Evolutionary conservation across 2,797 vertebrate species (phyloP).

Genomic region (Rhabdophis nuchalis): DNA sequence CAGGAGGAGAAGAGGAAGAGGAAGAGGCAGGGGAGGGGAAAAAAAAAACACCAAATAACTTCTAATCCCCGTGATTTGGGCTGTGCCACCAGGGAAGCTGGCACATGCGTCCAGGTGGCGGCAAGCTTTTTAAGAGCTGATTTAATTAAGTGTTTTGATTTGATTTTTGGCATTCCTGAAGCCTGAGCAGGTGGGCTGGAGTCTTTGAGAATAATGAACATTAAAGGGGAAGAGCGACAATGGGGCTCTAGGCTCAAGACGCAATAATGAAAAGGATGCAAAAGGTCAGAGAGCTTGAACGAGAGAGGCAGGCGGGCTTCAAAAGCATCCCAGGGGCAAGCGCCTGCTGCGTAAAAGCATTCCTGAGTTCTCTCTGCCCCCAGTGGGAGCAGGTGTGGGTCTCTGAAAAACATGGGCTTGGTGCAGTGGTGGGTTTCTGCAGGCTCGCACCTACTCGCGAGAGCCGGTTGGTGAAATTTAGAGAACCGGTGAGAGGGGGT

Average conservation of each 20-base stretch:
- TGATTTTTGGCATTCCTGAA: constrained; percentile 29
- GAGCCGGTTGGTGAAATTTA: too few species aligned
- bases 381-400: neutral
- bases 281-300: constrained; percentile 11
- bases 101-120: constrained; percentile 25
- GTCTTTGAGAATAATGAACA: constrained; percentile 21
- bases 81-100: constrained; percentile 10
- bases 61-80: neutral
- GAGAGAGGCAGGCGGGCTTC: neutral
- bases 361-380: neutral
- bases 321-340: neutral
- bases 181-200: constrained; percentile 22
- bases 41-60: neutral
- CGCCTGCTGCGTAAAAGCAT: neutral
- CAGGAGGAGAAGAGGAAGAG: neutral
- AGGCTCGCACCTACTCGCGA: too few species aligned
- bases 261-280: neutral
- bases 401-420: neutral
- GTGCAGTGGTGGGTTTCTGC: too few species aligned
- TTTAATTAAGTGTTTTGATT: constrained; percentile 47
- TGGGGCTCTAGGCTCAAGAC: neutral
- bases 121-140: constrained; percentile 41
- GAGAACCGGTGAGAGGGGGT: too few species aligned
- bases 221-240: neutral
- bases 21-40: accelerated